Percentiles rank a stretch among this genome's conserved stretches.
Conservation (phyloP, 2,113 vertebrate species). For the Nothoprocta pentlandii region DNA sequence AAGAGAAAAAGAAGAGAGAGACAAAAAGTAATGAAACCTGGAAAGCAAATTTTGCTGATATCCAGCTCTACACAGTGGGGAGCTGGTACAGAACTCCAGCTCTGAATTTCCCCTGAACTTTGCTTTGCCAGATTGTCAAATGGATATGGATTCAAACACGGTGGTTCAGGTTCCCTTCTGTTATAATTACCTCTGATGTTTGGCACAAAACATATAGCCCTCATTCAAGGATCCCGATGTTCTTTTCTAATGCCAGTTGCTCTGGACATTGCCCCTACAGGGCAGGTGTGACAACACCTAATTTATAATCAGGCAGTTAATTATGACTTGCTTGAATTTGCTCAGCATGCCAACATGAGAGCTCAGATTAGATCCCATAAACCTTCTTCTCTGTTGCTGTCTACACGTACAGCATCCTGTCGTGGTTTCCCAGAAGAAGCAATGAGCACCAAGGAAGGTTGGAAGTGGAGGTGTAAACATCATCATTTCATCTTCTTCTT, state of each 20-base stretch:
- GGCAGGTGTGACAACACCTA: not conserved
- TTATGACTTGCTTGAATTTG: not conserved
- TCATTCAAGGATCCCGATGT: not conserved
- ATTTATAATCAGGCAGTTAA: not conserved
- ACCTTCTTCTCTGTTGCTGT: not conserved
- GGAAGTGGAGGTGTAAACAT: not conserved
- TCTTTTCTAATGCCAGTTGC: not conserved
- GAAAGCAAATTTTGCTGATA: not conserved
- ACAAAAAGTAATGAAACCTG: fast-evolving
- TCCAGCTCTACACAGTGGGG: not conserved
- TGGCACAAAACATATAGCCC: not conserved
- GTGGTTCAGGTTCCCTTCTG: not conserved
- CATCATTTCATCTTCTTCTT: not conserved
- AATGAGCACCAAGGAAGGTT: not conserved
- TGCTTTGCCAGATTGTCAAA: not conserved
- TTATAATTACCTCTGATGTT: not conserved
- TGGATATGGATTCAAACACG: not conserved
- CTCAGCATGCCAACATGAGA: not conserved
- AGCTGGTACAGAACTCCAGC: not conserved
- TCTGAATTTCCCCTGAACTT: not conserved
- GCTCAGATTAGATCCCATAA: not conserved
- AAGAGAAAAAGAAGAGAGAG: fast-evolving
- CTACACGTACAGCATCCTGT: fast-evolving
- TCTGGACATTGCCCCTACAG: not conserved
- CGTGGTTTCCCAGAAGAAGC: not conserved